Base-by-base conservation (phyloP, 1,140 invertebrate genomes). In the Galleria mellonella region DNA sequence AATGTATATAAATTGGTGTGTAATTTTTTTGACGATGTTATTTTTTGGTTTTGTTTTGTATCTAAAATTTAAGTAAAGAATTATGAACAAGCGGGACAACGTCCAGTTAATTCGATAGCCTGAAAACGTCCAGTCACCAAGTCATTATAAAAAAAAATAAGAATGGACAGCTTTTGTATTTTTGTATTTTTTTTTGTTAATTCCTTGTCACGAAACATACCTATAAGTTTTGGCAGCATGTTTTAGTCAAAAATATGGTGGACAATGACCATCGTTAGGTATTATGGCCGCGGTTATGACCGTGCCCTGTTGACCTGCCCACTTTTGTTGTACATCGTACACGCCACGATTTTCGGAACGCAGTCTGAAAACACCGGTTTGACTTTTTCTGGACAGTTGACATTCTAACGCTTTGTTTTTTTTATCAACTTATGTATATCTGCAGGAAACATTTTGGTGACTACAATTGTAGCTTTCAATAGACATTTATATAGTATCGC, bases 191-290 rank as follows among this genome's bases (percentile, higher is more conserved):
- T 61, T 61, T 51, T 50, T 40, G 46, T 39, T 49, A 39, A 14
- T 3, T 9, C 30, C 8, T 31, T 42, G 10, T 9, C 15, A 32
- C 14, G 28, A 42, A 42, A 42, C 29, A 6, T 28, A 30, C 40
- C 12, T 12, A 9, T 23, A 9, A 28, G 4, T 14, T 4, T 28
- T 32, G 9, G 43, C 43, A 38, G 29, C 31, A 10, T 42, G 28
- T 32, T 54, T 54, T 55, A 56, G 57, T 56, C 55, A 54, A 52
- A 44, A 35, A 35, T 45, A 48, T 51, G 48, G 32, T 55, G 59
- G 49, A 69, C 65, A 69, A 69, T 64, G 47, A 60, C 55, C 57
- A 63, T 66, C 62, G 65, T 72, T 68, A 71, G 50, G 14, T 35
- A 51, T 41, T 44, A 40, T 29, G 39, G 40, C 37, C 11, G 38